Conservation (phyloP, 2,888 invertebrate species). For the Alitta virens region DNA sequence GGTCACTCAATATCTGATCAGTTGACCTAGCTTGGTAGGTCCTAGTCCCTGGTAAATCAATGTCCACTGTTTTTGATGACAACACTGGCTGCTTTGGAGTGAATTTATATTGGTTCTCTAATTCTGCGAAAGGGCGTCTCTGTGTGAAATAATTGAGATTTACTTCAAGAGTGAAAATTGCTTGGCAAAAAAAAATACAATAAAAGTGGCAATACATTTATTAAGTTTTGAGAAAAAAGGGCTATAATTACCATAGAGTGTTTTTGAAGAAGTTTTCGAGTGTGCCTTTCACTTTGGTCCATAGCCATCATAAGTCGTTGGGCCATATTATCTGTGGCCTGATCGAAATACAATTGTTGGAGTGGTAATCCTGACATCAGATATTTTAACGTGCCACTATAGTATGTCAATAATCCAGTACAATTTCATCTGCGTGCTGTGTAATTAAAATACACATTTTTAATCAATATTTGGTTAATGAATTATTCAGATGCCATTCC, state of each 20-base stretch:
- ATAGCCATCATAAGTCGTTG: neutral
- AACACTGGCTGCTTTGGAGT: conserved; percentile 44
- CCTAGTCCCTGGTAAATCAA: conserved; percentile 43
- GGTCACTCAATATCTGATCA: conserved; percentile 45
- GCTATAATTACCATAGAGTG: neutral
- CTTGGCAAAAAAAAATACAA: too few relatives aligned
- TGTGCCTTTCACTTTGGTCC: neutral
- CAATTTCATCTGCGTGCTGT: too few relatives aligned
- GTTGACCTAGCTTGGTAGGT: conserved; percentile 46
- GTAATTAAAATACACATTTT: too few relatives aligned
- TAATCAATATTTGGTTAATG: too few relatives aligned
- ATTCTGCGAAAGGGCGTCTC: conserved; percentile 46
- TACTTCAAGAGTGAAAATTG: too few relatives aligned
- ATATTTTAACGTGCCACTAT: too few relatives aligned
- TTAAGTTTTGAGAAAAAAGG: too few relatives aligned
- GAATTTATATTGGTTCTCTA: conserved; percentile 38
- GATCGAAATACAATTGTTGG: too few relatives aligned
- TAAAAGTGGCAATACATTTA: too few relatives aligned
- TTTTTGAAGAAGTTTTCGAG: neutral
- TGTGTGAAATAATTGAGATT: conserved; percentile 17
- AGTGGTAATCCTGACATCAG: too few relatives aligned
- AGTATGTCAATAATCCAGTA: too few relatives aligned
- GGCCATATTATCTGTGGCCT: neutral
- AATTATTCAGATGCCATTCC: too few relatives aligned
- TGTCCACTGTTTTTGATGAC: conserved; percentile 43